A percentile compares a stretch with the other conserved stretches of the same genome.
phyloP scores from a whole-genome alignment of 2,888 invertebrate species.

The Chelonus formosanus region DNA sequence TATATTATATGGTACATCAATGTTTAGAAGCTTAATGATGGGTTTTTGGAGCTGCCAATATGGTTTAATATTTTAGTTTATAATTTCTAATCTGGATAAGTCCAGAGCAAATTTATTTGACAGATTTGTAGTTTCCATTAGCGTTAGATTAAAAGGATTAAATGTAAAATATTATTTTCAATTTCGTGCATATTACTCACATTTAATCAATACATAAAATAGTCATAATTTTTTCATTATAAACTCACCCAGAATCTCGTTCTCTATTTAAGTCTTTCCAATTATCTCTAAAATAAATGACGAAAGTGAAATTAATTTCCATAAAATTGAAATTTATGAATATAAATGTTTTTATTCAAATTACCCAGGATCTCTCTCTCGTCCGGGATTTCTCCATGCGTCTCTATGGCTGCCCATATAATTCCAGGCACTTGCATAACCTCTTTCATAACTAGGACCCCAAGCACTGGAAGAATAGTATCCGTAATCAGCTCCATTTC shows the following conservation, averaged over 20 bases:
- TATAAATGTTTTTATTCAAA: neutral
- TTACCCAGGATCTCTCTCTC: slow-evolving; percentile 51
- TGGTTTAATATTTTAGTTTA: too few species aligned
- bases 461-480: slow-evolving; percentile 48
- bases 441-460: slow-evolving; percentile 51
- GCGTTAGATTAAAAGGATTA: too few species aligned
- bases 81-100: too few species aligned
- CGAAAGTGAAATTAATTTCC: neutral
- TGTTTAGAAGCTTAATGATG: too few species aligned
- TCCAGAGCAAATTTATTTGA: too few species aligned
- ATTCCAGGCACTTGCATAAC: slow-evolving; percentile 55
- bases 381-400: slow-evolving; percentile 51
- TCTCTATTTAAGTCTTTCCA: slow-evolving; percentile 44
- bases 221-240: slow-evolving; percentile 9
- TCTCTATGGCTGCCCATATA: slow-evolving; percentile 51
- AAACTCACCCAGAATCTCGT: slow-evolving; percentile 42
- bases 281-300: slow-evolving; percentile 32
- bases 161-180: too few species aligned
- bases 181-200: too few species aligned
- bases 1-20: too few species aligned
- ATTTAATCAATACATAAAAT: too few species aligned
- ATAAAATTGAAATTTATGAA: neutral
- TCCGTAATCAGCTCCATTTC: slow-evolving; percentile 46
- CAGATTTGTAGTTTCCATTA: too few species aligned
- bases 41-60: too few species aligned